phyloP scores from a whole-genome alignment of 2,113 vertebrate genomes.

The Callorhinus ursinus region DNA sequence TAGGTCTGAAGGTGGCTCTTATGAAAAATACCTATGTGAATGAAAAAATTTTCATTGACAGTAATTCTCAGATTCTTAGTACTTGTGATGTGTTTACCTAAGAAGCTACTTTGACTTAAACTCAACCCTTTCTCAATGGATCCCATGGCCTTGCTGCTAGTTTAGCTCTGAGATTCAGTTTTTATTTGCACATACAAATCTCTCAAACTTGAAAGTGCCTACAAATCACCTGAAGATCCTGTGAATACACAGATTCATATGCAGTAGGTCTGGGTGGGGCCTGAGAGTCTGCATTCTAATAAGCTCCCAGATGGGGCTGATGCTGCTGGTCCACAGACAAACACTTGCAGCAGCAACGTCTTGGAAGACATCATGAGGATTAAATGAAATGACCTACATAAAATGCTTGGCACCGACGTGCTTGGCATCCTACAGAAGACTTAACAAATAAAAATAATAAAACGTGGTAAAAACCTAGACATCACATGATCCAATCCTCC shows the following conservation, averaged over 20 bases:
- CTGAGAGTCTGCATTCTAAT: not conserved
- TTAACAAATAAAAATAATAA: not conserved
- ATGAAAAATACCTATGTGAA: not conserved
- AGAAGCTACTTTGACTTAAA: conserved; percentile 38
- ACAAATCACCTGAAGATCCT: not conserved
- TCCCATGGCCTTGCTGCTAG: not conserved
- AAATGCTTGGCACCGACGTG: not conserved
- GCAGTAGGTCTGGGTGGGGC: not conserved
- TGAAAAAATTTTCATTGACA: not conserved
- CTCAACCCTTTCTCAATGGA: not conserved
- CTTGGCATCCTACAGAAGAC: not conserved
- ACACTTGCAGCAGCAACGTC: not conserved
- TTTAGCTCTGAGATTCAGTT: not conserved
- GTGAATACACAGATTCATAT: not conserved
- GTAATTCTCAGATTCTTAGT: not conserved
- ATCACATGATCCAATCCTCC: not conserved
- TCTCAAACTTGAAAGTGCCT: not conserved
- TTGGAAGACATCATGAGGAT: conserved; percentile 38
- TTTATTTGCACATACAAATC: not conserved
- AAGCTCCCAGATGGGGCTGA: not conserved
- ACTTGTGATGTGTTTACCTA: not conserved
- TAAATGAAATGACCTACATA: conserved; percentile 13
- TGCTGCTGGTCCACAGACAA: not conserved
- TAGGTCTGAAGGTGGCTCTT: not conserved
- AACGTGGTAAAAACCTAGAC: conserved; percentile 30